phyloP scores from a whole-genome alignment of 23 tunicate genomes.

The Diplosoma virens region DNA sequence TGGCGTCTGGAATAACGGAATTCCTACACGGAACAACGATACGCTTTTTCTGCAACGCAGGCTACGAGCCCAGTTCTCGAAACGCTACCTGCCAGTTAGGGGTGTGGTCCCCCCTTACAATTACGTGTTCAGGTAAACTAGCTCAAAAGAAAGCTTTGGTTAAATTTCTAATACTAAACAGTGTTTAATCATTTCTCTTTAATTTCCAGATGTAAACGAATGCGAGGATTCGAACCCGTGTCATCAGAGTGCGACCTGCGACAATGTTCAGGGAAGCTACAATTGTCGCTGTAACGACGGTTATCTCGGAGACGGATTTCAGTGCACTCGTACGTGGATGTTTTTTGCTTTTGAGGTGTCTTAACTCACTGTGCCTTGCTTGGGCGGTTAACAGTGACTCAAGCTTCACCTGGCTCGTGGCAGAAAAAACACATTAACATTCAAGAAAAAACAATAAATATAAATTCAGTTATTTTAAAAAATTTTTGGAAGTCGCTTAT shows the following conservation, averaged over 20 bases:
- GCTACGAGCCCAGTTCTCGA: constrained; percentile 14
- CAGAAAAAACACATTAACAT: too few species aligned
- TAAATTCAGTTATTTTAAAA: too few species aligned
- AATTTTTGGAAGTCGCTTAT: too few species aligned
- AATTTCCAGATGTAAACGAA: constrained; percentile 5
- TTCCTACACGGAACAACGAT: not conserved
- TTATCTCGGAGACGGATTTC: constrained; percentile 1
- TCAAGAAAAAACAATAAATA: too few species aligned
- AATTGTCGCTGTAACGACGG: constrained; percentile 10
- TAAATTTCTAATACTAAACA: not conserved
- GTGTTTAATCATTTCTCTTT: not conserved
- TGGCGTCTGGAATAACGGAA: not conserved
- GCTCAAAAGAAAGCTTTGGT: not conserved
- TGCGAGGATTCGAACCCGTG: not conserved
- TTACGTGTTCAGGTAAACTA: constrained; percentile 33
- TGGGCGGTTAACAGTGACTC: too few species aligned
- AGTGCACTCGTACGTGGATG: constrained; percentile 9
- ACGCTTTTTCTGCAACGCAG: constrained; percentile 44
- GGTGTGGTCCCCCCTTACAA: constrained; percentile 27
- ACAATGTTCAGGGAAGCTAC: not conserved
- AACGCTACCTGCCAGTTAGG: constrained; percentile 36
- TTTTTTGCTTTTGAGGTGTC: too few species aligned
- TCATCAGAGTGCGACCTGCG: constrained; percentile 9
- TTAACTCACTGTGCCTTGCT: too few species aligned
- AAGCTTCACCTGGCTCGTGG: too few species aligned